Conservation (phyloP, 2,888 invertebrate species). For the Leptinotarsa juncta region DNA sequence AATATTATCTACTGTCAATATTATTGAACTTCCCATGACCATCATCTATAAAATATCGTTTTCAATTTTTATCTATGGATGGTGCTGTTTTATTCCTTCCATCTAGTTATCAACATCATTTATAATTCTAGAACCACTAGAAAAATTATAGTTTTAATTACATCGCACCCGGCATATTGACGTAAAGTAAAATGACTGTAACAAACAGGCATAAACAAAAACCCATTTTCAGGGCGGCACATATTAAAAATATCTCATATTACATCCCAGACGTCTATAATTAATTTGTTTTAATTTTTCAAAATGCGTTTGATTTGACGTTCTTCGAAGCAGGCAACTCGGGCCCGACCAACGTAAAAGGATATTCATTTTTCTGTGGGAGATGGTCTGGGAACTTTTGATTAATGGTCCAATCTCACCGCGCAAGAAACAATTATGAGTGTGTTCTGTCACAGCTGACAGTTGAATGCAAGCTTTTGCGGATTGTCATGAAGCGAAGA, state of each 20-base stretch:
- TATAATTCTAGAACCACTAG: not conserved
- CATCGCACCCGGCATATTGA: conserved; percentile 19
- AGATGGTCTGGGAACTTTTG: conserved; percentile 45
- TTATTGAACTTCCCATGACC: not conserved
- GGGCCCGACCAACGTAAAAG: conserved; percentile 31
- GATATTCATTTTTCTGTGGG: conserved; percentile 46
- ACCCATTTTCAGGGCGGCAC: conserved; percentile 33
- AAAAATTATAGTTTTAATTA: conserved; percentile 13
- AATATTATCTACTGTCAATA: too few species aligned
- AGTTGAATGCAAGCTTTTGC: conserved; percentile 42
- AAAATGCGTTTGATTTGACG: conserved; percentile 42
- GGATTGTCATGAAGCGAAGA: not conserved
- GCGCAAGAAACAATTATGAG: conserved; percentile 62
- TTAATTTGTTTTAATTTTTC: conserved; percentile 48
- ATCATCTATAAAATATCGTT: not conserved
- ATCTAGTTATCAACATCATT: not conserved
- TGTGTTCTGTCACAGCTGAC: conserved; percentile 57
- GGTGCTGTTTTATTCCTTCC: not conserved
- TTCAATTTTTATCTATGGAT: not conserved
- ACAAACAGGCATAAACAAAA: conserved; percentile 32
- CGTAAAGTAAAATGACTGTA: conserved; percentile 30
- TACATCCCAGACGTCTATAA: conserved; percentile 38
- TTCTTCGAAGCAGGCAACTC: conserved; percentile 31
- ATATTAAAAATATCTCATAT: conserved; percentile 36
- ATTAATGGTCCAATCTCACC: conserved; percentile 60